A percentile compares a stretch with the other conserved stretches of the same genome.
Evolutionary conservation across 1,140 invertebrate genomes (phyloP).

Genomic region (Anastatus disparis): DNA sequence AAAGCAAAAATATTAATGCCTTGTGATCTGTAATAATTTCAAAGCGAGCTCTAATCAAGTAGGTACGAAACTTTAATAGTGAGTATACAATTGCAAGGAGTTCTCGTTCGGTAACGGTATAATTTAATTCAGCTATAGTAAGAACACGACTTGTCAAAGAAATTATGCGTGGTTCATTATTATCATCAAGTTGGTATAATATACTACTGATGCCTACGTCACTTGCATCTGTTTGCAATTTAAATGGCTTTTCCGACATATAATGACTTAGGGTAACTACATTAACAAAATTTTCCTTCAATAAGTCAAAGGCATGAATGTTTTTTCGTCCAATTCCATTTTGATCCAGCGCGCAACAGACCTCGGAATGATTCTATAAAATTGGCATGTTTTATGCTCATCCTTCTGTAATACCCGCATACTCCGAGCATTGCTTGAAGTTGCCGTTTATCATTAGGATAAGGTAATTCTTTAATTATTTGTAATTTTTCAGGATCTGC

Average conservation of each 20-base stretch:
- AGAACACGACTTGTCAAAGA: not conserved
- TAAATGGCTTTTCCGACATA: not conserved
- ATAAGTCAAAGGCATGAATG: not conserved
- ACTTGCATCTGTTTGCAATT: not conserved
- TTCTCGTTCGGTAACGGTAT: slow-evolving; percentile 59
- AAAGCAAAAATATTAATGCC: too few relatives aligned
- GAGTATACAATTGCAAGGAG: slow-evolving; percentile 57
- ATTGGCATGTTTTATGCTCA: too few relatives aligned
- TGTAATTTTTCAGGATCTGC: not conserved
- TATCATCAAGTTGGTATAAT: not conserved
- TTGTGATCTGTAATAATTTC: slow-evolving; percentile 55
- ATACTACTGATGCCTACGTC: too few relatives aligned
- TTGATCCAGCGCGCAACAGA: not conserved
- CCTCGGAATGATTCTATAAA: not conserved
- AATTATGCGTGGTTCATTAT: too few relatives aligned
- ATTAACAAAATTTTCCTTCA: not conserved
- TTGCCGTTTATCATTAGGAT: not conserved
- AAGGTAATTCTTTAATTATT: not conserved
- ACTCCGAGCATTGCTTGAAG: not conserved
- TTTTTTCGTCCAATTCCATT: not conserved
- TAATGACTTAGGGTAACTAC: not conserved
- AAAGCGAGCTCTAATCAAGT: too few relatives aligned
- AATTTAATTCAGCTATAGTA: slow-evolving; percentile 53
- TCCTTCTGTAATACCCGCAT: too few relatives aligned
- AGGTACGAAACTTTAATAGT: slow-evolving; percentile 53